Base-by-base conservation (phyloP, 92 coral and sea anemone species). In the Phymanthus crucifer region DNA sequence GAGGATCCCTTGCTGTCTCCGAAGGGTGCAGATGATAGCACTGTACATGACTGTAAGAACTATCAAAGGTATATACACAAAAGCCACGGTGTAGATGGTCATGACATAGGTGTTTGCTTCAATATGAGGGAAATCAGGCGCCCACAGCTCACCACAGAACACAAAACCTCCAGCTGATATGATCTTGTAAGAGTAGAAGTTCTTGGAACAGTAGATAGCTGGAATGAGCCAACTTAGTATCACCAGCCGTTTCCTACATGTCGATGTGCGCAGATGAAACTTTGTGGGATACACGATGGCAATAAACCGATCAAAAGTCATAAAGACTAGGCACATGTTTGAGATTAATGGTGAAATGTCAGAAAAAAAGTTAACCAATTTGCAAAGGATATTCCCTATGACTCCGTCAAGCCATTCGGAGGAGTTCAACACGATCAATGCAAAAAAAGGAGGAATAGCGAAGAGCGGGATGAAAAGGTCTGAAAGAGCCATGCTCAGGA, bases 261-360 rank as follows among this genome's bases (percentile, higher is more conserved):
- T 82, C 2, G 65, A 36, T 0, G 80, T 73, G 23, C 77, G 46
- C 6, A 47, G 45, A 18, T 72, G 32, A 36, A 65, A 35, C 27
- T 79, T 79, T 13, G 83, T 79, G 23, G 86, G 86, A 37, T 72
- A 82, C 46, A 82, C 86, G 11, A 82, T 50, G 32, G 80, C 86
- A 8, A 82, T 66, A 48, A 82, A 82, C 1, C 86, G 76, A 64
- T 82, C 86, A 17, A 54, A 37, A 12, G 79, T 37, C 86, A 82
- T 82, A 47, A 73, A 82, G 8, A 82, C 80, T 7, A 82, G 80
- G 66, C 80, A 40, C n/a, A 82, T 29, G 24, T 68, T 74, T 33
- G 86, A 82, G 21, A 82, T 72, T 6, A 74, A 18, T 12, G 79
- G 73, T 7, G 80, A 72, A 13, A 82, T 21, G 3, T 74, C 74